Evolutionary conservation across 2,113 vertebrate genomes (phyloP).

Genomic region (Bambusicola thoracicus): DNA sequence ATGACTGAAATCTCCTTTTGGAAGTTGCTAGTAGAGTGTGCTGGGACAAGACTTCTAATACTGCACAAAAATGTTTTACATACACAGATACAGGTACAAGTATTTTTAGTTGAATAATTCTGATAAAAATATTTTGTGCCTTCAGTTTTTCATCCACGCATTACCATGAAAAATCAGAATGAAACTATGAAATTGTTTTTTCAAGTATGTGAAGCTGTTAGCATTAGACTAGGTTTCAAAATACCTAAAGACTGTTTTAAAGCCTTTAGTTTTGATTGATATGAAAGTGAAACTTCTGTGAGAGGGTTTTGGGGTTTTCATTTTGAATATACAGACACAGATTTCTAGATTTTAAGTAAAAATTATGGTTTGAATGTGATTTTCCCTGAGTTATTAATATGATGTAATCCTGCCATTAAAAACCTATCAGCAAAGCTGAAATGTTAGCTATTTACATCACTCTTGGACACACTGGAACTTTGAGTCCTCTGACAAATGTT

Average conservation of each 20-base stretch:
- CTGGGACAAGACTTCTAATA: not conserved
- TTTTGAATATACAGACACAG: not conserved
- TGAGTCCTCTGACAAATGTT: not conserved
- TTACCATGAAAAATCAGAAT: not conserved
- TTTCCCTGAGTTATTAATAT: not conserved
- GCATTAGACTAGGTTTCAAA: not conserved
- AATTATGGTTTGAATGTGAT: not conserved
- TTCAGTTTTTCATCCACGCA: not conserved
- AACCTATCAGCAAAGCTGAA: not conserved
- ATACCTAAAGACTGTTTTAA: not conserved
- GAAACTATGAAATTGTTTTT: not conserved
- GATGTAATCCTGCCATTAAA: not conserved
- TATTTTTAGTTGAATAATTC: not conserved
- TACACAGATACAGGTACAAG: not conserved
- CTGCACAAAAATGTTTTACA: not conserved
- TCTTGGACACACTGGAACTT: not conserved
- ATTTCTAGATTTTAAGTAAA: not conserved
- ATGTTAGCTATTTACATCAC: not conserved
- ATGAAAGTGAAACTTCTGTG: not conserved
- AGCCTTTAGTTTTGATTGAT: not conserved
- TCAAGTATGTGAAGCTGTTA: not conserved
- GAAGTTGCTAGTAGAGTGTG: not conserved
- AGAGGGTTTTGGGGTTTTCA: accelerated
- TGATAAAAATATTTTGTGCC: not conserved
- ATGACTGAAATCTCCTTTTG: not conserved